Evolutionary conservation across 2,888 invertebrate species (phyloP).

Genomic region (Drosophila tripunctata): DNA sequence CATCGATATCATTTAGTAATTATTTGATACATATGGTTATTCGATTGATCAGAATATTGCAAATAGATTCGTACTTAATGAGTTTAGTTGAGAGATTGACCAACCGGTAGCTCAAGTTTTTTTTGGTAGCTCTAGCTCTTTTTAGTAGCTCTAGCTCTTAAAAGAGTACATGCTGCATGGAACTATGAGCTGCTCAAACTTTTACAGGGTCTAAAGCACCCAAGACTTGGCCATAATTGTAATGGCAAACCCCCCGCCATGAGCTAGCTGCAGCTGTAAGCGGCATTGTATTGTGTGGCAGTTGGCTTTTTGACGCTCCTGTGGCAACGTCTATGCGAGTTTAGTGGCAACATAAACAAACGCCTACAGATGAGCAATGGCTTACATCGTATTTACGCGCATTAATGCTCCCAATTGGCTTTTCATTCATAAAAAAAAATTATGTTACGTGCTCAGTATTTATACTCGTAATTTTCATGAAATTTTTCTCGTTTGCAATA

Average conservation of each 20-base stretch:
- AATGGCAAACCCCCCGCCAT: background rate
- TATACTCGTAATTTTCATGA: too few species aligned
- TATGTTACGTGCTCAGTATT: conserved; percentile 30
- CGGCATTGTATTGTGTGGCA: background rate
- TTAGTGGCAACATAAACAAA: conserved; percentile 68
- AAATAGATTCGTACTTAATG: too few species aligned
- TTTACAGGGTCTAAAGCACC: background rate
- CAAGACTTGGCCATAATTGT: conserved; percentile 3
- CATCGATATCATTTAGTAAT: too few species aligned
- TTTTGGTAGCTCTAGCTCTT: too few species aligned
- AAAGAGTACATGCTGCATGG: background rate
- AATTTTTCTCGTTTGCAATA: background rate
- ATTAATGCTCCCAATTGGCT: conserved; percentile 31
- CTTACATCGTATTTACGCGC: conserved; percentile 11
- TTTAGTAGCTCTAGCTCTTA: background rate
- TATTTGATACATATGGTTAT: too few species aligned
- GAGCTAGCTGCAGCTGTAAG: conserved; percentile 5
- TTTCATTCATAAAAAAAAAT: conserved; percentile 51
- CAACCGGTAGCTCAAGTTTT: too few species aligned
- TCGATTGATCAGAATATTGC: too few species aligned
- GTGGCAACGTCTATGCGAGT: conserved; percentile 8
- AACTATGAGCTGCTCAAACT: background rate
- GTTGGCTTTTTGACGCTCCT: background rate
- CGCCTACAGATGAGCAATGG: conserved; percentile 53
- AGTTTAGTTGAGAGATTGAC: too few species aligned